Percentiles rank a stretch among this genome's conserved stretches.
phyloP scores from a whole-genome alignment of 2,888 invertebrate species.

The Eupithecia subumbrata region DNA sequence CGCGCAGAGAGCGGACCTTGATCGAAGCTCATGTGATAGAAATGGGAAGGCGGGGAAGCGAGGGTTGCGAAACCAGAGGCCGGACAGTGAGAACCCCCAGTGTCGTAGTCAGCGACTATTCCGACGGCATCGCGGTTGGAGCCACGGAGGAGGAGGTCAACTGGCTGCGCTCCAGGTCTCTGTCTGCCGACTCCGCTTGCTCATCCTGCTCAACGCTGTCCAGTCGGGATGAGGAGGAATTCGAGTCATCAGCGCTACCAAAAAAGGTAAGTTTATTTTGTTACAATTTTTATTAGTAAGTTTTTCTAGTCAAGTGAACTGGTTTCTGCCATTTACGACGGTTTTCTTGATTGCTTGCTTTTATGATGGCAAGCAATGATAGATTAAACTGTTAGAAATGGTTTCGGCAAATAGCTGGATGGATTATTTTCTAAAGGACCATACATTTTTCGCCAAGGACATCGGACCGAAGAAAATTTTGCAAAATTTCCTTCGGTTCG shows the following conservation, averaged over 20 bases:
- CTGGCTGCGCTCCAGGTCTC: conserved; percentile 77
- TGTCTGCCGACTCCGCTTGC: conserved; percentile 88
- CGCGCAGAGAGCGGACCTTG: conserved; percentile 71
- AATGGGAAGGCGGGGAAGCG: conserved; percentile 79
- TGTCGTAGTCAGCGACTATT: conserved; percentile 94
- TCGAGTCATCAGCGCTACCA: conserved; percentile 73
- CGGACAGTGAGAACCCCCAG: conserved; percentile 91
- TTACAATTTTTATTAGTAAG: background rate
- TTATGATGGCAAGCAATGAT: background rate
- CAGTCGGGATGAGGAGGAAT: conserved; percentile 88
- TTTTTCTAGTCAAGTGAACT: background rate
- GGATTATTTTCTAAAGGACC: background rate
- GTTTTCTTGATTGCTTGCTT: background rate
- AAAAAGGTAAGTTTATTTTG: conserved; percentile 75
- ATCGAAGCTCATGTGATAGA: conserved; percentile 84
- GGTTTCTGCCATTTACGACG: background rate
- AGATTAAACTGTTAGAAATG: background rate
- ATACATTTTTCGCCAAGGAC: background rate
- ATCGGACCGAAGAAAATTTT: background rate
- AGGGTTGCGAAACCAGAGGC: conserved; percentile 77
- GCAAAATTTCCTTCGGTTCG: background rate
- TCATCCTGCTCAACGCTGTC: conserved; percentile 90
- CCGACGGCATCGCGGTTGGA: conserved; percentile 85
- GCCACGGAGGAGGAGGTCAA: conserved; percentile 77
- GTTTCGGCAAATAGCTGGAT: background rate